Evolutionary conservation across 2,113 vertebrate species (phyloP).

Genomic region (Bombycilla garrulus): DNA sequence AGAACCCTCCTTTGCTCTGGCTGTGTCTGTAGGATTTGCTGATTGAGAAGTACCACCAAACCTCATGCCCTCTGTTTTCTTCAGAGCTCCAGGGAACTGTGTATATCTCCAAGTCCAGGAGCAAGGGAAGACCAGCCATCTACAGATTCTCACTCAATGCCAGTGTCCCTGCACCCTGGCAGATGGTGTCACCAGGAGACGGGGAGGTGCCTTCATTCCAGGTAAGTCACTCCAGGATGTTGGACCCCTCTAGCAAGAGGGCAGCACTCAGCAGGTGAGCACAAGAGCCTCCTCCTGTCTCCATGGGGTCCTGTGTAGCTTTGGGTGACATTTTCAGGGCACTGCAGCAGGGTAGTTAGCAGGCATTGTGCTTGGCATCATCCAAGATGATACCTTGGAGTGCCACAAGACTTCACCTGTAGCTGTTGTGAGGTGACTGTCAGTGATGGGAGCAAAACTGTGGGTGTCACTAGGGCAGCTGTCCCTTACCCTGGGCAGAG

Average conservation of each 20-base stretch:
- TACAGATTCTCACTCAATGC: conserved; percentile 91
- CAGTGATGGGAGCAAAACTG: neutral
- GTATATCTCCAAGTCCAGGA: conserved; percentile 86
- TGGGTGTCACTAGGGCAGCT: neutral
- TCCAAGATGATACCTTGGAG: neutral
- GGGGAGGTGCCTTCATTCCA: conserved; percentile 92
- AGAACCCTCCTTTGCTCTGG: neutral
- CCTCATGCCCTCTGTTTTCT: neutral
- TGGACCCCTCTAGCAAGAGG: conserved; percentile 30
- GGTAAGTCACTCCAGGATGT: conserved; percentile 72
- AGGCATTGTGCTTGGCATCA: neutral
- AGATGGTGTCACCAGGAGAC: conserved; percentile 74
- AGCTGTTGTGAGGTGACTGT: neutral
- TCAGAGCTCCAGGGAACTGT: conserved; percentile 85
- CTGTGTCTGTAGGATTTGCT: neutral
- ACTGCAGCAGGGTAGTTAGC: neutral
- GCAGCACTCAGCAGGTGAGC: conserved; percentile 45
- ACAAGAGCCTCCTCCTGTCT: neutral
- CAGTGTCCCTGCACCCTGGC: conserved; percentile 86
- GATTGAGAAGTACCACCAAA: neutral
- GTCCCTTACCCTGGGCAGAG: neutral
- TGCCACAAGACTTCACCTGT: neutral
- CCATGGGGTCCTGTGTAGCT: neutral
- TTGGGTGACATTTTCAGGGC: neutral
- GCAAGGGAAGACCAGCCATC: conserved; percentile 75